Conservation (phyloP, 2,797 vertebrate species). For the Alfaro cultratus region DNA sequence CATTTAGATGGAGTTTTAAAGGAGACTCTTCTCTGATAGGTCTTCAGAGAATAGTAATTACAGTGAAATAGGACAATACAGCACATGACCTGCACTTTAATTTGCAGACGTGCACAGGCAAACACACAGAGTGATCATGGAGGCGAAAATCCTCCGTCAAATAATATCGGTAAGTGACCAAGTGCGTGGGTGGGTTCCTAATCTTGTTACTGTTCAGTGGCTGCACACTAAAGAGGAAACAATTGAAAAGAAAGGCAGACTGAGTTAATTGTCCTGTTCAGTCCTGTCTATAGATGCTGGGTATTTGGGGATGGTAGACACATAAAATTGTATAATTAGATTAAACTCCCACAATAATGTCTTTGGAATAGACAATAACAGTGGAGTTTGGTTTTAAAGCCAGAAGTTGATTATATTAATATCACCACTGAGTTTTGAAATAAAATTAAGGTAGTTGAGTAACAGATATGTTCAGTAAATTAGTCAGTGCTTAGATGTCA, state of each 20-base stretch:
- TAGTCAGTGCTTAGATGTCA: conserved; percentile 14
- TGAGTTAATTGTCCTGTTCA: conserved; percentile 19
- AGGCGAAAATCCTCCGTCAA: conserved; percentile 33
- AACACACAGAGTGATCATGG: conserved; percentile 16
- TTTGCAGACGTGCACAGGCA: conserved; percentile 29
- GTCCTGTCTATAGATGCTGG: conserved; percentile 12
- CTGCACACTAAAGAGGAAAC: conserved; percentile 39
- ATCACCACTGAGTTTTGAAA: not conserved
- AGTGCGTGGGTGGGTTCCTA: conserved; percentile 41
- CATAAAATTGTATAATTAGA: conserved; percentile 15
- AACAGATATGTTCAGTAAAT: not conserved
- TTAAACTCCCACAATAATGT: not conserved
- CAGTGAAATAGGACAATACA: conserved; percentile 56
- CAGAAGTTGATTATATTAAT: conserved; percentile 9
- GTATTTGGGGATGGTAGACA: conserved; percentile 7
- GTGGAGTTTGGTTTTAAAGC: conserved; percentile 4
- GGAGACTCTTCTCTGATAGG: conserved; percentile 32
- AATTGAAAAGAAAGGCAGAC: conserved; percentile 22
- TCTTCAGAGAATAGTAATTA: conserved; percentile 67
- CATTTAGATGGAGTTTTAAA: conserved; percentile 26
- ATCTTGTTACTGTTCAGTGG: conserved; percentile 62
- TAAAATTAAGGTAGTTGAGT: conserved; percentile 1
- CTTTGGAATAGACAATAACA: not conserved
- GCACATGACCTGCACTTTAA: conserved; percentile 40
- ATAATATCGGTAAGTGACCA: conserved; percentile 27